These are phyloP conservation scores for Crypturellus tataupa DNA, from an alignment of 2,797 vertebrate genomes.

Conservation along the genomic window DNA sequence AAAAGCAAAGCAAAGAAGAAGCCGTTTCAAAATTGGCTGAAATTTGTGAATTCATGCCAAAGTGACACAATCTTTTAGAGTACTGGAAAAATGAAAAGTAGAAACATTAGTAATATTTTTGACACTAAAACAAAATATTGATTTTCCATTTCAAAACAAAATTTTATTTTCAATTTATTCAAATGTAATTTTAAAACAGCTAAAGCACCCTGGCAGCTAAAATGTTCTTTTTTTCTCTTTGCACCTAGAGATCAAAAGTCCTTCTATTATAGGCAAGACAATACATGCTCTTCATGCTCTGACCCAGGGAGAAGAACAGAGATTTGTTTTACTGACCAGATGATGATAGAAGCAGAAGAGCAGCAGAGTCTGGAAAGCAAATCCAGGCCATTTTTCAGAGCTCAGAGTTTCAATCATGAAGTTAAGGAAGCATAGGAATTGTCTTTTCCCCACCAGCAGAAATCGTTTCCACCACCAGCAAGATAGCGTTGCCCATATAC, in stretches of 20 bases:
- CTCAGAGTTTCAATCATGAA: not conserved
- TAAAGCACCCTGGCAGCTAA: not conserved
- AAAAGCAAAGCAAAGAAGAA: not conserved
- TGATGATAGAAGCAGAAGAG: not conserved
- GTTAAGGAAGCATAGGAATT: not conserved
- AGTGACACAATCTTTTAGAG: not conserved
- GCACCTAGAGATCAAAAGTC: not conserved
- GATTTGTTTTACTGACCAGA: not conserved
- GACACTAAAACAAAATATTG: not conserved
- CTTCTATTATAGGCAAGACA: not conserved
- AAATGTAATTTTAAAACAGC: not conserved
- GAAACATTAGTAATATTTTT: not conserved
- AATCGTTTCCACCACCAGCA: not conserved
- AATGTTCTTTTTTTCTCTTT: not conserved
- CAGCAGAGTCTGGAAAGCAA: not conserved
- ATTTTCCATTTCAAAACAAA: not conserved
- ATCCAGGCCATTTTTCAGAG: not conserved
- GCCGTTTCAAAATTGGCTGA: not conserved
- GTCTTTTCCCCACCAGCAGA: not conserved
- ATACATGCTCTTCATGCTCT: not conserved
- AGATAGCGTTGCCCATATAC: not conserved
- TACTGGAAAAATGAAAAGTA: not conserved
- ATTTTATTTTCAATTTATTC: not conserved
- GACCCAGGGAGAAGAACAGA: not conserved
- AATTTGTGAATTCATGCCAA: not conserved